Base-by-base conservation (phyloP, 1,140 invertebrate species). In the Probaryconus sp. region DNA sequence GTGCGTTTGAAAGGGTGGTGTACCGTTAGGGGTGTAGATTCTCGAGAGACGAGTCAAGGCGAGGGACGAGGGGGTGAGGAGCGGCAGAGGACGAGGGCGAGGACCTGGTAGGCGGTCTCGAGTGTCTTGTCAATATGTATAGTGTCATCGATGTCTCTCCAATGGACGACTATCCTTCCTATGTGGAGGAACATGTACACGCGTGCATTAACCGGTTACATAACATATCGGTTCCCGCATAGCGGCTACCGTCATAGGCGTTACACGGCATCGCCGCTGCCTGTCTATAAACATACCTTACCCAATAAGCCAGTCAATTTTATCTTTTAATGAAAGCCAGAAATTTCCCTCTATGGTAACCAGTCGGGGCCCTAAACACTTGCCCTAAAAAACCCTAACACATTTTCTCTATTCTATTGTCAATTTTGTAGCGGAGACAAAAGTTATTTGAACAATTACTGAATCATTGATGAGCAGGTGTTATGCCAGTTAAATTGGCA, bases 81-180 rank as follows among this genome's bases (percentile, higher is more conserved):
- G 50, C n/a, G 16, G 0, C 1, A 18, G 7, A 21, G 31, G 14
- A 53, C 31, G 63, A 55, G 47, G 48, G 40, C 28, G 58, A 56
- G 67, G 26, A 73, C 61, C 43, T 58, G 51, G 60, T 51, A 70
- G 51, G 43, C 56, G 63, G 69, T 72, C 63, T 78, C 67, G 64
- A 78, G 80, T 81, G 83, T 83, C 84, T 84, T 84, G 84, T 85
- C 84, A 84, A 85, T 85, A 85, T 85, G 84, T 85, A 84, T 85
- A 84, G 83, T 84, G 82, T 84, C 84, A 85, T 85, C 84, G 82
- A 85, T 84, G 83, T 84, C 81, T 84, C 83, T 83, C 77, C 77
- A 80, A 72, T 65, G 81, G 78, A 80, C 79, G 81, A 78, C 79
- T 68, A 64, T 69, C 51, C 53, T 63, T 50, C 35, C 56, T 58